Base-by-base conservation (phyloP, 1,140 invertebrate genomes). In the Macrobrachium nipponense region DNA sequence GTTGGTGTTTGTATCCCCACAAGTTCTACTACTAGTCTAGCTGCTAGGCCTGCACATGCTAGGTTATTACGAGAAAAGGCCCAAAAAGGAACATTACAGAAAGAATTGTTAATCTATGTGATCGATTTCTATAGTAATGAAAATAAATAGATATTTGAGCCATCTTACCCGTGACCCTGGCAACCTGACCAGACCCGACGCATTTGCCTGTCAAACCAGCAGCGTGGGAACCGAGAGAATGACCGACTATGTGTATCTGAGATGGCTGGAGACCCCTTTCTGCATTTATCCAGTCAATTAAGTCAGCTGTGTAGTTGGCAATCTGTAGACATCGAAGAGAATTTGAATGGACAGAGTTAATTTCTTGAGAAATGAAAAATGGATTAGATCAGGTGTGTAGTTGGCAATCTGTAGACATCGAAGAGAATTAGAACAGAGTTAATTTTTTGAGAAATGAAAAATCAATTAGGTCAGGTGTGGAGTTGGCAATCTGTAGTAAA, bases 171-270 rank as follows among this genome's bases (percentile, higher is more conserved):
- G 82, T 85, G 15, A 85, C 20, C 60, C 82, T 78, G 44, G 62
- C 75, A 51, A 79, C 44, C 12, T 12, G 68, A 7, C 82, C 82
- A 0, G 43, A n/a, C 2, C 36, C 79, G 82, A 85, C 11, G 20
- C 68, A 59, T 18, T 77, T 85, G 61, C 14, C 82, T 18, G 82
- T 85, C 61, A 85, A 76, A 58, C 82, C 82, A 59, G 82, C 82
- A 4, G 75, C 60, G 60, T 85, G 82, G 20, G 75, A 75, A 10
- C 82, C 82, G 61, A 85, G 62, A 10, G 82, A 85, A 61, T 85
- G 82, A 14, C 82, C 82, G 0, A 44, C 76, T 51, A 85, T 78
- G 75, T 85, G 82, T 7, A 78, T 18, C 75, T 70, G 18, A 12
- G 61, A 18, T 18, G 82, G 36, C 75, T 12, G 43, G 17, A 85